Conservation (phyloP, 2,888 invertebrate genomes). For the Lycophotia porphyrea region DNA sequence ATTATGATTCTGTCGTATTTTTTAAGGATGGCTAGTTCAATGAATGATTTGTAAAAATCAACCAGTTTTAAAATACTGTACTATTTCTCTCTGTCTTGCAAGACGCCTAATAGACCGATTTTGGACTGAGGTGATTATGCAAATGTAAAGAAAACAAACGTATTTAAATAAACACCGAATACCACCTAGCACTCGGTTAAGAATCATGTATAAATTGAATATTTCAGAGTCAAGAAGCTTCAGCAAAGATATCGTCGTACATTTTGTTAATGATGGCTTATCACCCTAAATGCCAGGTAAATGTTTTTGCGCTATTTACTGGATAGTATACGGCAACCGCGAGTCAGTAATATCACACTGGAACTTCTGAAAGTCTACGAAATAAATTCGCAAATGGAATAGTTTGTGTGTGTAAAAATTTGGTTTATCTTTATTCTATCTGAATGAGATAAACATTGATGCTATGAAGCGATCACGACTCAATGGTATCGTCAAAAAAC, state of each 20-base stretch:
- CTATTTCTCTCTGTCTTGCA: too few relatives aligned
- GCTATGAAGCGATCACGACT: constrained; percentile 71
- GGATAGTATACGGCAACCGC: background rate
- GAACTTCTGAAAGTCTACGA: background rate
- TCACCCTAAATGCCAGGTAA: constrained; percentile 64
- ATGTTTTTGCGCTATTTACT: background rate
- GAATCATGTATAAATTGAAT: background rate
- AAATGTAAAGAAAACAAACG: too few relatives aligned
- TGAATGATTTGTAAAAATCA: too few relatives aligned
- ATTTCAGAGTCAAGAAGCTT: constrained; percentile 85
- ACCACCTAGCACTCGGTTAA: background rate
- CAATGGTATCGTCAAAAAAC: constrained; percentile 73
- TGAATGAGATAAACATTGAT: constrained; percentile 69
- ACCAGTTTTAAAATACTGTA: too few relatives aligned
- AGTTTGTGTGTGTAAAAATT: too few relatives aligned
- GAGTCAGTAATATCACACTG: background rate
- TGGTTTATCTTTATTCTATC: too few relatives aligned
- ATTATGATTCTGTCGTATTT: too few relatives aligned
- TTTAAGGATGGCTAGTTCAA: too few relatives aligned
- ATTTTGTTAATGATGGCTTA: constrained; percentile 84
- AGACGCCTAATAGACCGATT: too few relatives aligned
- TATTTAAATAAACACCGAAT: too few relatives aligned
- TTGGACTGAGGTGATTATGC: too few relatives aligned
- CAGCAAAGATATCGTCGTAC: constrained; percentile 82
- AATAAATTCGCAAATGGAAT: background rate